phyloP scores from a whole-genome alignment of 2,113 vertebrate species.

The Salvator merianae region DNA sequence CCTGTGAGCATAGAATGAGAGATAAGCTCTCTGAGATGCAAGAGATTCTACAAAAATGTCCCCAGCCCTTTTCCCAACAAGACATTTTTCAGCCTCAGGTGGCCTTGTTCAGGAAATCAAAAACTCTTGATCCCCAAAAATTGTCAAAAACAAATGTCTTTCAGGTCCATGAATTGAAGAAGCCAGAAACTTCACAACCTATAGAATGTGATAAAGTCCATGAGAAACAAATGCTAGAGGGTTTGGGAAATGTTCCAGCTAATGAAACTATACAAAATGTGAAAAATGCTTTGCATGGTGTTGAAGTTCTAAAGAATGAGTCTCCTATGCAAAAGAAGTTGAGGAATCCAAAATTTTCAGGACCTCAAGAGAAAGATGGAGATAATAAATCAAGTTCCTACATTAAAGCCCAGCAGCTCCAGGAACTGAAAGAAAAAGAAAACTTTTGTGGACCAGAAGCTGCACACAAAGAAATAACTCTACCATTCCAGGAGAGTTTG shows the following conservation, averaged over 20 bases:
- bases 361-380: neutral
- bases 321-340: neutral
- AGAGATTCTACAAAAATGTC: too few species aligned
- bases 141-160: neutral
- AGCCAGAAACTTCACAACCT: neutral
- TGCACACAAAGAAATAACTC: neutral
- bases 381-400: neutral
- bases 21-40: neutral
- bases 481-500: too few species aligned
- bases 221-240: neutral
- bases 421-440: neutral
- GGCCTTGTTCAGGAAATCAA: neutral
- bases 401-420: neutral
- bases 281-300: neutral
- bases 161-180: neutral
- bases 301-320: neutral
- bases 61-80: neutral
- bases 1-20: neutral
- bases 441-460: neutral
- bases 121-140: neutral
- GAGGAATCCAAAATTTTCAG: neutral
- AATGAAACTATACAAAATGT: too few species aligned
- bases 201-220: neutral
- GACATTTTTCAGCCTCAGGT: neutral
- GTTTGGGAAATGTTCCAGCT: neutral